A percentile compares a stretch with the other conserved stretches of the same genome.
Conservation (phyloP, 1,140 invertebrate species). For the Uloborus diversus region DNA sequence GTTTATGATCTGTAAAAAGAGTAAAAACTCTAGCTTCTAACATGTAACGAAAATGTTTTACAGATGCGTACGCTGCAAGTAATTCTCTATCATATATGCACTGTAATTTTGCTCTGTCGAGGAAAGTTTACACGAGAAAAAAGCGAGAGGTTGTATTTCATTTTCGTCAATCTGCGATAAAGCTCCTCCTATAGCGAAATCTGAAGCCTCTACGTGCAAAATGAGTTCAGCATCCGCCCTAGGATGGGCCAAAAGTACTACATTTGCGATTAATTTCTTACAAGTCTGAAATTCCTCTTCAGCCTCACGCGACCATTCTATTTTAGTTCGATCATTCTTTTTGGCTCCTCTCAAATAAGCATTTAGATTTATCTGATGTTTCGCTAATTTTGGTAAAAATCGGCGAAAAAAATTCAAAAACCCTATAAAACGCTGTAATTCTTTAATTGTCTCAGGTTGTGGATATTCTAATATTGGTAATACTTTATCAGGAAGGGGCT, state of each 20-base stretch:
- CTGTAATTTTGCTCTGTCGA: constrained; percentile 39
- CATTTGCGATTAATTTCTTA: constrained; percentile 61
- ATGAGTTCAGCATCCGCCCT: not conserved
- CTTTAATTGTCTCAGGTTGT: not conserved
- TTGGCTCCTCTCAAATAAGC: constrained; percentile 52
- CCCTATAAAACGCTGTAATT: constrained; percentile 5
- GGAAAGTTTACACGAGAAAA: not conserved
- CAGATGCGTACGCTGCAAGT: constrained; percentile 58
- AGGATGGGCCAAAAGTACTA: constrained; percentile 27
- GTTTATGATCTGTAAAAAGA: constrained; percentile 61
- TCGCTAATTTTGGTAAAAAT: not conserved
- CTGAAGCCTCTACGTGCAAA: not conserved
- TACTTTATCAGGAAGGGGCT: constrained; percentile 3
- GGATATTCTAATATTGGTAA: constrained; percentile 2
- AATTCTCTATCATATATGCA: constrained; percentile 56
- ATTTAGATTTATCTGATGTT: not conserved
- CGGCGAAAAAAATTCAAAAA: constrained; percentile 17
- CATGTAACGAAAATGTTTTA: constrained; percentile 61
- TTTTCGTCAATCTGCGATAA: not conserved
- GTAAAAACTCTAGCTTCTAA: constrained; percentile 61
- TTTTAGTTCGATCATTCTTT: constrained; percentile 42
- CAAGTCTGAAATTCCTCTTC: constrained; percentile 62
- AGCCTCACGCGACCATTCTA: not conserved
- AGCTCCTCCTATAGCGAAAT: constrained; percentile 20
- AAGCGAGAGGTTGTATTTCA: constrained; percentile 38